phyloP scores from a whole-genome alignment of 1,140 invertebrate genomes.

The Trialeurodes vaporariorum region DNA sequence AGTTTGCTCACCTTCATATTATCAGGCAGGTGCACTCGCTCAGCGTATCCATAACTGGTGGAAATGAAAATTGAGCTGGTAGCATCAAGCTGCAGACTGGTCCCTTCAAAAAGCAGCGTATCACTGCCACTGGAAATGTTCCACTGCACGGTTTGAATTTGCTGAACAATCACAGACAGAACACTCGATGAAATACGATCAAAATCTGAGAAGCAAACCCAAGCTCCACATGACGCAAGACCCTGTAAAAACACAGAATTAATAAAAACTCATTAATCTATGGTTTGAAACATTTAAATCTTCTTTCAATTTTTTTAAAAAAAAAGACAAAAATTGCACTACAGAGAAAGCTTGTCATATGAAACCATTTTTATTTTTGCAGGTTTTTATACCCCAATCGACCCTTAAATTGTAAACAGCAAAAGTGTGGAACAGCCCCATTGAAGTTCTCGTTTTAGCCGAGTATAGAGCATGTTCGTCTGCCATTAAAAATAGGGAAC shows the following conservation, averaged over 20 bases:
- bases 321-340: too few relatives aligned
- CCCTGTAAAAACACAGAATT: slow-evolving; percentile 52
- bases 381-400: too few relatives aligned
- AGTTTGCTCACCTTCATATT: slow-evolving; percentile 72
- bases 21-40: slow-evolving; percentile 79
- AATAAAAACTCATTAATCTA: slow-evolving; percentile 9
- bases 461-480: too few relatives aligned
- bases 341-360: too few relatives aligned
- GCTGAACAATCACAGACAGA: slow-evolving; percentile 83
- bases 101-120: slow-evolving; percentile 78
- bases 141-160: slow-evolving; percentile 61
- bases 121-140: slow-evolving; percentile 63
- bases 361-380: too few relatives aligned
- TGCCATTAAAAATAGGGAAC: too few relatives aligned
- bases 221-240: slow-evolving; percentile 85
- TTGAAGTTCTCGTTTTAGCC: too few relatives aligned
- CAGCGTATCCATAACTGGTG: slow-evolving; percentile 92
- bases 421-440: too few relatives aligned
- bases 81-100: slow-evolving; percentile 72
- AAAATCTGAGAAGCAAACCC: slow-evolving; percentile 97
- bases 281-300: not conserved
- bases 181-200: slow-evolving; percentile 76
- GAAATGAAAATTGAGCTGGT: slow-evolving; percentile 91
- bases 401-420: too few relatives aligned
- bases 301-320: too few relatives aligned